Base-by-base conservation (phyloP, 2,888 invertebrate genomes). In the Patella caerulea region DNA sequence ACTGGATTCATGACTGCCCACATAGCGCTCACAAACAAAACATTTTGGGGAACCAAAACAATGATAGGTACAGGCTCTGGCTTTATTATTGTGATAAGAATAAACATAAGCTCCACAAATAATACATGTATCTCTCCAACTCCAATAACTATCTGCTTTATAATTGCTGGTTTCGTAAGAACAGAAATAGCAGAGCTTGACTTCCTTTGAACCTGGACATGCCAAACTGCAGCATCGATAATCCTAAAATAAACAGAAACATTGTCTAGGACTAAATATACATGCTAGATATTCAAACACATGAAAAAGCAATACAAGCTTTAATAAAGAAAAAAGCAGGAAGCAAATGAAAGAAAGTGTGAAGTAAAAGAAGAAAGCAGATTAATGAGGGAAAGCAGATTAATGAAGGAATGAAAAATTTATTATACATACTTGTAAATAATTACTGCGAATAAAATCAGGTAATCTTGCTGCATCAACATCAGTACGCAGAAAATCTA, bases 381-480 rank as follows among this genome's bases (percentile, higher is more conserved):
- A 45, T 45, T 45, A 45, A 45, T 45, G 7, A 7, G n/a, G n/a
- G 45, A 1, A 1, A 9, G 1, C 7, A 45, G 7, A 45, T 45
- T 45, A 45, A 45, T 45, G 7, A 7, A 9, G 45, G 45, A 34
- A 45, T 29, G 56, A 9, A 9, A 9, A 55, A 65, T 11, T 52
- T 5, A 65, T 2, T 5, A n/a, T 69, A 77, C 80, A 78, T 79
- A 87, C 88, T 75, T 78, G 73, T 34, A 86, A 74, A 19, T 78
- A 79, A 24, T 53, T 19, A 76, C 87, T 86, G 73, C 87, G 82
- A 56, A 73, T 76, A 71, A 79, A 86, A 4, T 79, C 74, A 45
- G 79, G 80, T 9, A 86, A 76, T 34, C 54, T 45, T 3, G 84
- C 82, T 3, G 85, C 81, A 65, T 86, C 84, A 55, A 78, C 81